Evolutionary conservation across 2,888 invertebrate species (phyloP).

Genomic region (Drosophila niveifrons): DNA sequence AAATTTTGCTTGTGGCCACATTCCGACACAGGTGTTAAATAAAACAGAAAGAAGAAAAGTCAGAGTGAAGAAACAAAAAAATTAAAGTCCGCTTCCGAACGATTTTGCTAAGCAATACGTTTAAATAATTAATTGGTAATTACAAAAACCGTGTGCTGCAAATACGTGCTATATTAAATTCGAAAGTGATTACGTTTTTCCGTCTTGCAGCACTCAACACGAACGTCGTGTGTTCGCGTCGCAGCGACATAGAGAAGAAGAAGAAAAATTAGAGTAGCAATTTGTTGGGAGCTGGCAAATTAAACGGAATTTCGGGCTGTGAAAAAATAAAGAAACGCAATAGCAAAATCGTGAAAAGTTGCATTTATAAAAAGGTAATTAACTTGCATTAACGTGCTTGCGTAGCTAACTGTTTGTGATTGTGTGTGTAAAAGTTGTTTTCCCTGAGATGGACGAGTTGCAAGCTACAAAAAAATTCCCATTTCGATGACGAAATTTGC

Average conservation of each 20-base stretch:
- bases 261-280: conserved; percentile 48
- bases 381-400: conserved; percentile 46
- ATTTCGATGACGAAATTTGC: conserved; percentile 72
- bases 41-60: background rate
- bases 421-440: conserved; percentile 69
- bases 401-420: conserved; percentile 5
- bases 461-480: conserved; percentile 58
- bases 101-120: conserved; percentile 14
- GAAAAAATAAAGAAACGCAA: conserved; percentile 54
- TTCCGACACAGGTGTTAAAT: too few species aligned
- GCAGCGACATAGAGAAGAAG: conserved; percentile 34
- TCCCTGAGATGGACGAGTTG: conserved; percentile 64
- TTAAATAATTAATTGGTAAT: conserved; percentile 16
- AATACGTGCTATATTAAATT: conserved; percentile 16
- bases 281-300: conserved; percentile 51
- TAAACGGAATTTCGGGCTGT: conserved; percentile 60
- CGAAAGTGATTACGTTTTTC: conserved; percentile 24
- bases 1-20: too few species aligned
- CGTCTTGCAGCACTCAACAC: conserved; percentile 27
- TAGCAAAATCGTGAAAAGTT: conserved; percentile 60
- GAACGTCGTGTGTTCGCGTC: conserved; percentile 45
- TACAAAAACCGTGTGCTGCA: conserved; percentile 5
- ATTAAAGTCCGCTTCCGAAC: conserved; percentile 2
- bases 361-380: conserved; percentile 71
- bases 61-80: conserved; percentile 1